A percentile compares a stretch with the other conserved stretches of the same genome.
phyloP scores from a whole-genome alignment of 2,113 vertebrate species.

The Meles meles region DNA sequence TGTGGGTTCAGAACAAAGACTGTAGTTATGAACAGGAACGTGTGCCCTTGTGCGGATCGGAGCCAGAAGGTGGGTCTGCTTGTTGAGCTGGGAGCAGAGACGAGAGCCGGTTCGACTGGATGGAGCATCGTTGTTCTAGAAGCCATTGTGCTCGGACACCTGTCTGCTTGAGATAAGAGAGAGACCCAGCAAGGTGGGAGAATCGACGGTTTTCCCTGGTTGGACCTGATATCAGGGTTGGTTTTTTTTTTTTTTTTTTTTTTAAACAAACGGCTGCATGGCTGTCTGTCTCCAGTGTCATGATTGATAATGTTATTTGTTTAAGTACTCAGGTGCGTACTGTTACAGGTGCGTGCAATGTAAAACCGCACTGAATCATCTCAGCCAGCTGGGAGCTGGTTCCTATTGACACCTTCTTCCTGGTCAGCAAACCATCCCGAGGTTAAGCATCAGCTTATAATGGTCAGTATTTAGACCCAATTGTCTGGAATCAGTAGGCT shows the following conservation, averaged over 20 bases:
- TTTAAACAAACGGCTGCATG: background rate
- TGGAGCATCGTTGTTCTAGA: background rate
- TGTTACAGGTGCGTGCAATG: accelerated
- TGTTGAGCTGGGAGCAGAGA: background rate
- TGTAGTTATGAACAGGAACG: background rate
- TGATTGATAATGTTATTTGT: background rate
- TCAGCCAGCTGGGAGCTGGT: background rate
- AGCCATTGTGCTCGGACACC: background rate
- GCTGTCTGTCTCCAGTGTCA: background rate
- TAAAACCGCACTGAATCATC: background rate
- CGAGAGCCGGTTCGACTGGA: background rate
- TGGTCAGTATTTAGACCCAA: background rate
- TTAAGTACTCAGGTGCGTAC: background rate
- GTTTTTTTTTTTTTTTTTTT: background rate
- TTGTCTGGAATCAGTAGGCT: background rate
- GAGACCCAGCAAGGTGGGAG: background rate
- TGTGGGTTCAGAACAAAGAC: conserved; percentile 13
- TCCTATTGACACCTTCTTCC: background rate
- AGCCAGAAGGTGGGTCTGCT: background rate
- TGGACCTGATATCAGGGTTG: background rate
- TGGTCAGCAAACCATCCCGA: background rate
- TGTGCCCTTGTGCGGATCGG: background rate
- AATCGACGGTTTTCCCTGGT: background rate
- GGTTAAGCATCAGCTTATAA: background rate
- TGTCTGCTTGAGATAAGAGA: conserved; percentile 19